Evolutionary conservation across 2,888 invertebrate genomes (phyloP).

Genomic region (Eristalis intricaria): DNA sequence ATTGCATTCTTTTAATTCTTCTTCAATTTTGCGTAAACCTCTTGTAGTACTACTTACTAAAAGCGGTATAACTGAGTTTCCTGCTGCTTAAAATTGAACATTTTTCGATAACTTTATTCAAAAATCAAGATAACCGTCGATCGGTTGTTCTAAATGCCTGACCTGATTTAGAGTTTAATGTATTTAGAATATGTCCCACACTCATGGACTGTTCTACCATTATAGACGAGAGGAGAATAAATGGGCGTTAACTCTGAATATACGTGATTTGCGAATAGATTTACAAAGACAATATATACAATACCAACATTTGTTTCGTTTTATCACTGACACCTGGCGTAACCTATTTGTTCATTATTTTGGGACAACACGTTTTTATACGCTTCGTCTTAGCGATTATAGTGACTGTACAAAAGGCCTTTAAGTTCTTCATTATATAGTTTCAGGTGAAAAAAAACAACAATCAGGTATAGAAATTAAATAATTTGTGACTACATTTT

Average conservation of each 20-base stretch:
- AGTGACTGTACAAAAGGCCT: neutral
- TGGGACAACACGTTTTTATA: neutral
- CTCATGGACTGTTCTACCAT: slow-evolving; percentile 16
- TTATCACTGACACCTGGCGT: slow-evolving; percentile 9
- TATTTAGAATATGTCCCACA: slow-evolving; percentile 3
- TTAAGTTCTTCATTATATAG: neutral
- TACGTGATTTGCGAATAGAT: slow-evolving; percentile 50
- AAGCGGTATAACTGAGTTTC: neutral
- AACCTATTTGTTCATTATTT: neutral
- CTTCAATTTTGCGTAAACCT: no score
- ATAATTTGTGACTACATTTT: neutral
- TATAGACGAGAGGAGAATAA: neutral
- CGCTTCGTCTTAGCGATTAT: neutral
- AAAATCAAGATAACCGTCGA: slow-evolving; percentile 7
- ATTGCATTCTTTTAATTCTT: no score
- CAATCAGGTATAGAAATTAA: neutral
- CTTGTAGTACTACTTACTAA: no score
- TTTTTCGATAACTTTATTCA: slow-evolving; percentile 5
- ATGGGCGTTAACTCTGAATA: slow-evolving; percentile 19
- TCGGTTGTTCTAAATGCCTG: slow-evolving; percentile 29
- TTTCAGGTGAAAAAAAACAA: neutral
- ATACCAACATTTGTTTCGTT: neutral
- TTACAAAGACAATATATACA: neutral
- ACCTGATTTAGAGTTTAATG: slow-evolving; percentile 28
- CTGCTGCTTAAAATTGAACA: neutral